A percentile compares a stretch with the other conserved stretches of the same genome.
Evolutionary conservation across 64 coral and sea anemone species (phyloP).

Genomic region (Pocillopora damicornis): DNA sequence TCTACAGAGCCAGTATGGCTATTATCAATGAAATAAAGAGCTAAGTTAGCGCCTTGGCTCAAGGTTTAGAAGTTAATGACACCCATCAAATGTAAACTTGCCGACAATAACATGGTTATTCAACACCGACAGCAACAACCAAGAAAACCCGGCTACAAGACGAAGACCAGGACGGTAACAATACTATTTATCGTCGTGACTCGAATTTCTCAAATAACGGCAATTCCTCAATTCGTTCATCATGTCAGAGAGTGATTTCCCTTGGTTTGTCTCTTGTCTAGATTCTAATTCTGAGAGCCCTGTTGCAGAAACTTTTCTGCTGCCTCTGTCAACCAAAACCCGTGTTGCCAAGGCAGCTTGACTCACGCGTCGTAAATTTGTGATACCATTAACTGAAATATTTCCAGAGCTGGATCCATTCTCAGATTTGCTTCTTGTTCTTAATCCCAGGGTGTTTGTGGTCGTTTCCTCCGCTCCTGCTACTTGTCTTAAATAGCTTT

Average conservation of each 20-base stretch:
- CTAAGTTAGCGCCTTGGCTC: too few relatives aligned
- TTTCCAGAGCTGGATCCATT: background rate
- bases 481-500: constrained; percentile 44
- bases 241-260: background rate
- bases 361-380: constrained; percentile 7
- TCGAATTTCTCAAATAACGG: constrained; percentile 28
- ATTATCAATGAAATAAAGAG: too few relatives aligned
- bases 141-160: too few relatives aligned
- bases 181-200: background rate
- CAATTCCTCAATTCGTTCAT: constrained; percentile 30
- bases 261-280: constrained; percentile 5
- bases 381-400: background rate
- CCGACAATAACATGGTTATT: too few relatives aligned
- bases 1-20: too few relatives aligned
- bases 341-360: constrained; percentile 6
- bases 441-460: background rate
- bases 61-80: too few relatives aligned
- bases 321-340: background rate
- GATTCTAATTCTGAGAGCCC: background rate
- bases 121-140: too few relatives aligned
- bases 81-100: too few relatives aligned
- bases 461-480: background rate
- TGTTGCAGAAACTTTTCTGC: background rate
- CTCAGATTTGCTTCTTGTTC: constrained; percentile 1
- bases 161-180: too few relatives aligned